Evolutionary conservation across 2,797 vertebrate species (phyloP).

Genomic region (Rhabdomys pumilio): DNA sequence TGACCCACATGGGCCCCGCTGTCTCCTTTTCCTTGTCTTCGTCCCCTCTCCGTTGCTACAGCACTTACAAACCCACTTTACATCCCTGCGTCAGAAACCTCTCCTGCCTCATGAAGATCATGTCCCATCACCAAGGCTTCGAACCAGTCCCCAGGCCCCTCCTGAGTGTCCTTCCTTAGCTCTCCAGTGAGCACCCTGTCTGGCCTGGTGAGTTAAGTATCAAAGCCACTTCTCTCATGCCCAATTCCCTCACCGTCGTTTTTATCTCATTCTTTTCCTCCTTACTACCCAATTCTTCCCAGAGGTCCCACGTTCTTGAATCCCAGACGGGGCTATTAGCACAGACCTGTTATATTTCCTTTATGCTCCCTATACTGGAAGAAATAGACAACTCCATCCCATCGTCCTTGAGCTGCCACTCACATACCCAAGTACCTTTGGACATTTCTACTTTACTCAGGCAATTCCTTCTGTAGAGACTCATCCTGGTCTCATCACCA

Average conservation of each 20-base stretch:
- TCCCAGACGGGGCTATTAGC: not conserved
- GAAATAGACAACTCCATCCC: not conserved
- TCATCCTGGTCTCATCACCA: not conserved
- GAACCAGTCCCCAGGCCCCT: not conserved
- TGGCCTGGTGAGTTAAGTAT: not conserved
- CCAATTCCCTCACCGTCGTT: not conserved
- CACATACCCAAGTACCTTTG: not conserved
- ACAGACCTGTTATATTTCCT: not conserved
- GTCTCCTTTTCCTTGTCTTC: not conserved
- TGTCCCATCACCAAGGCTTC: not conserved
- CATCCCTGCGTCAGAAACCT: not conserved
- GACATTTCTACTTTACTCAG: not conserved
- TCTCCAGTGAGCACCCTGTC: not conserved
- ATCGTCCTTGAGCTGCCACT: too few relatives aligned
- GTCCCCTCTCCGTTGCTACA: not conserved
- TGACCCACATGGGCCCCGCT: not conserved
- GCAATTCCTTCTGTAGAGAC: not conserved
- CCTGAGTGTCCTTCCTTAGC: not conserved
- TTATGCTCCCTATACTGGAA: not conserved
- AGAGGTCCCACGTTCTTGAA: not conserved
- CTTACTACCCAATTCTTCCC: not conserved
- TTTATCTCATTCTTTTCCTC: not conserved
- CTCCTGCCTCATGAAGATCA: not conserved
- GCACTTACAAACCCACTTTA: not conserved
- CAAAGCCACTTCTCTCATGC: not conserved